Base-by-base conservation (phyloP, 2,797 vertebrate species). In the Hyperoplus immaculatus region DNA sequence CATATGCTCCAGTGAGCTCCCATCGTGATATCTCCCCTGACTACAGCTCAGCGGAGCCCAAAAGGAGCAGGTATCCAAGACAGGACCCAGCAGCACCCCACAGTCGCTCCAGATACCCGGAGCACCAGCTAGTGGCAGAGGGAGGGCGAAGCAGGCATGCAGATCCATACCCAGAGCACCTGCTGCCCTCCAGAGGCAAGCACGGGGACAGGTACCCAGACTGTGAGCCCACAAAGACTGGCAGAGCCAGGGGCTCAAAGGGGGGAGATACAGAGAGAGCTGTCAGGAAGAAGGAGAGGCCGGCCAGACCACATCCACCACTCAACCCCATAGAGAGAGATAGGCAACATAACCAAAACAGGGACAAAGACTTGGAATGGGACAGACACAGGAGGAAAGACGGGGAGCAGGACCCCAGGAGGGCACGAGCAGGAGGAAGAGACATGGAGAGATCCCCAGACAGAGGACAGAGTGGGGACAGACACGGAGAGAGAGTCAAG, bases 61-160 rank as follows among this genome's bases (percentile, higher is more conserved):
- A 90, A 84, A 83, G 88, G 87, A 93, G 87, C 88, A 94, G 94
- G 75, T 84, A 93, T 82, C 92, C 95, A 59, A 96, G 90, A 84
- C 88, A 90, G 18, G 90, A 93, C 53, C 80, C 89, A 15, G 84
- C 58, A 10, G 59, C 88, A 18, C 87, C 83, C 58, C 81, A 77
- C 41, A 72, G 80, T 60, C 86, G 1, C 29, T 84, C 83, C 74
- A 95, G 88, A 81, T 77, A 92, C 79, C 82, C 93, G 5, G 91
- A 94, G 42, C 85, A 88, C 69, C 15, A 71, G 50, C 18, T 68
- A 43, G 70, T 16, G 47, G 70, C 58, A 3, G 92, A 92, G 15
- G 86, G 84, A 11, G 89, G 87, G 13, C 84, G 39, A 2, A 81
- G 85, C 76, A 88, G 83, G 66, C 81, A 87, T 14, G 89, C 91